phyloP scores from a whole-genome alignment of 2,797 vertebrate genomes.

The Gymnoscopelus braueri region DNA sequence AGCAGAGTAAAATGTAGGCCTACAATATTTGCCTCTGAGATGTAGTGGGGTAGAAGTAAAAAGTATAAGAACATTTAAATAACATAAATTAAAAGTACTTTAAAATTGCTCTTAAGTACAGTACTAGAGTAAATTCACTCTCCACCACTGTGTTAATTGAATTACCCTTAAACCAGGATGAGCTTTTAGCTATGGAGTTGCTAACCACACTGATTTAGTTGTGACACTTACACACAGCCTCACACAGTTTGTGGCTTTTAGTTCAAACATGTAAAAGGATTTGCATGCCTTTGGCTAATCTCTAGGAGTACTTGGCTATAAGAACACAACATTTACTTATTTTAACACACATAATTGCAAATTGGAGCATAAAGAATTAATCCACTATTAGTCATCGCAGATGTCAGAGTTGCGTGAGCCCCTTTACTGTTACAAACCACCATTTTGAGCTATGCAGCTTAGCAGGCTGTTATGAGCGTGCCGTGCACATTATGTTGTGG shows the following conservation, averaged over 20 bases:
- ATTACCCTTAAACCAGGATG: slow-evolving; percentile 30
- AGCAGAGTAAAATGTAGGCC: too few species aligned
- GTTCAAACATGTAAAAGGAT: slow-evolving; percentile 68
- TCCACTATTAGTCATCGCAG: slow-evolving; percentile 72
- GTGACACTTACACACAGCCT: slow-evolving; percentile 35
- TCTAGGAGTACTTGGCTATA: slow-evolving; percentile 59
- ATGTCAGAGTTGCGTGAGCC: slow-evolving; percentile 60
- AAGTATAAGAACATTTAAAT: too few species aligned
- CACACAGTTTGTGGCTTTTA: slow-evolving; percentile 56
- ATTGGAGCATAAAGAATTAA: slow-evolving; percentile 75
- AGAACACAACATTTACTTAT: slow-evolving; percentile 62
- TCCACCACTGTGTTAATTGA: slow-evolving; percentile 41
- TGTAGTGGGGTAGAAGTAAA: too few species aligned
- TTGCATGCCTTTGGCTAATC: slow-evolving; percentile 68
- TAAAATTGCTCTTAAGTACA: too few species aligned
- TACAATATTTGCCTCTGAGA: too few species aligned
- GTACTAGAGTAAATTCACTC: not conserved
- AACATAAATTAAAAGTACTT: too few species aligned
- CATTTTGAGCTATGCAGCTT: slow-evolving; percentile 45
- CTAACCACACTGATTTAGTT: slow-evolving; percentile 38
- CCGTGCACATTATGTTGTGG: slow-evolving; percentile 28
- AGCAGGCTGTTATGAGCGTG: slow-evolving; percentile 45
- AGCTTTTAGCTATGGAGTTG: slow-evolving; percentile 34
- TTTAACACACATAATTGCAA: slow-evolving; percentile 76
- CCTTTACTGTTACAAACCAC: slow-evolving; percentile 49